A percentile compares a stretch with the other conserved stretches of the same genome.
These are phyloP conservation scores for Lepidurus arcticus DNA, from an alignment of 1,140 invertebrate species.

Conservation along the genomic window DNA sequence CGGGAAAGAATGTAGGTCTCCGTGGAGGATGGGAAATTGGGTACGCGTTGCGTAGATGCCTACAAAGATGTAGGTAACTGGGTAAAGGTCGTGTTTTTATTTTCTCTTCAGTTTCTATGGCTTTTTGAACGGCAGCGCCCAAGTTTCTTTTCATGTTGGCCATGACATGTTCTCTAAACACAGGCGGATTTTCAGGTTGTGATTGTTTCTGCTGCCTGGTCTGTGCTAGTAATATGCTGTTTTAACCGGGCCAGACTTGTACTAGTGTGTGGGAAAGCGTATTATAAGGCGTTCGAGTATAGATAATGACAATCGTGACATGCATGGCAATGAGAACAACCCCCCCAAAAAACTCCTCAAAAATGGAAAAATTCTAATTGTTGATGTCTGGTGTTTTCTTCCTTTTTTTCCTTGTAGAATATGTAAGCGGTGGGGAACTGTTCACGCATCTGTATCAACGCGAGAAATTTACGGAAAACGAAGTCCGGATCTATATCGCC, in stretches of 20 bases:
- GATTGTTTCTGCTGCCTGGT: background rate
- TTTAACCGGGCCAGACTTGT: background rate
- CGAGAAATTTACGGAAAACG: slow-evolving; percentile 74
- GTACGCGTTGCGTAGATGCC: slow-evolving; percentile 9
- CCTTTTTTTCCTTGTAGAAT: slow-evolving; percentile 61
- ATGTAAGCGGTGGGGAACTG: slow-evolving; percentile 84
- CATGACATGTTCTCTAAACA: slow-evolving; percentile 16
- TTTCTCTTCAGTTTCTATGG: background rate
- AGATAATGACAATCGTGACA: background rate
- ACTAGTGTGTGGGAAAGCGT: background rate
- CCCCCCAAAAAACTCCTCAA: too few relatives aligned
- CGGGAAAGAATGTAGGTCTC: background rate
- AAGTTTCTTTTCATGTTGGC: background rate
- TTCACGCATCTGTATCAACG: slow-evolving; percentile 87
- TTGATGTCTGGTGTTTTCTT: slow-evolving; percentile 26
- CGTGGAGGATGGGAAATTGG: background rate
- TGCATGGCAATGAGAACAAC: background rate
- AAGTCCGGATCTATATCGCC: slow-evolving; percentile 81
- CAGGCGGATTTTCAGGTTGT: background rate
- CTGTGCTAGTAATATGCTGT: background rate
- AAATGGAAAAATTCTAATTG: background rate
- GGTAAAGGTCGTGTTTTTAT: slow-evolving; percentile 26
- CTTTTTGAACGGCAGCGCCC: slow-evolving; percentile 1
- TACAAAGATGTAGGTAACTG: slow-evolving; percentile 30
- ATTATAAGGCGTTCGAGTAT: background rate